Conservation (phyloP, 2,113 vertebrate species). For the Nycticebus coucang region DNA sequence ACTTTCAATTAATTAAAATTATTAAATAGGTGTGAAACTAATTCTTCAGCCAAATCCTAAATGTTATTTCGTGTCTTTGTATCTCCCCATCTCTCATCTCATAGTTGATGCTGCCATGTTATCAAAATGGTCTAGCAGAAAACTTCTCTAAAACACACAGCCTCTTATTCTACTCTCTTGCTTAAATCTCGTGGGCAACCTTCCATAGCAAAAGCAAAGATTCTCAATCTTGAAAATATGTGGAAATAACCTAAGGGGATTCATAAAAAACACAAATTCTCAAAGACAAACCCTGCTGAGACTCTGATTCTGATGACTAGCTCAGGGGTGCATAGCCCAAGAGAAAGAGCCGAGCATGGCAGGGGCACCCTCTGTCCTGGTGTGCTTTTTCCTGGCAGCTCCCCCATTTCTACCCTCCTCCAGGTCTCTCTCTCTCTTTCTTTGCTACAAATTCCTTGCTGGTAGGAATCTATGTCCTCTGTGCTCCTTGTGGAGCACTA, state of each 20-base stretch:
- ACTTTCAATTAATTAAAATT: slow-evolving; percentile 1
- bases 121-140: neutral
- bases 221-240: neutral
- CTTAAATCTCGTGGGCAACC: neutral
- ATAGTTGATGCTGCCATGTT: neutral
- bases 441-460: neutral
- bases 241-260: neutral
- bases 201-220: neutral
- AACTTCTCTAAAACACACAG: neutral
- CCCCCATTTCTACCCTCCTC: accelerated
- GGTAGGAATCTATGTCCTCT: neutral
- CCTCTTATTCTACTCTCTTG: neutral
- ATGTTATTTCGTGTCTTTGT: neutral
- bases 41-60: neutral
- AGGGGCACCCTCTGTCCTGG: neutral
- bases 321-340: neutral
- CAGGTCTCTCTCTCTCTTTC: neutral
- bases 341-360: no score
- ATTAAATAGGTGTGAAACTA: neutral
- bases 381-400: neutral
- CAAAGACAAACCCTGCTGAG: neutral
- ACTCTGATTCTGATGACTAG: neutral
- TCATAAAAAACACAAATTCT: slow-evolving; percentile 20
- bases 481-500: neutral
- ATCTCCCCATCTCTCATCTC: neutral